These are phyloP conservation scores for Drosophila repleta DNA, from an alignment of 1,140 invertebrate species.

Conservation along the genomic window DNA sequence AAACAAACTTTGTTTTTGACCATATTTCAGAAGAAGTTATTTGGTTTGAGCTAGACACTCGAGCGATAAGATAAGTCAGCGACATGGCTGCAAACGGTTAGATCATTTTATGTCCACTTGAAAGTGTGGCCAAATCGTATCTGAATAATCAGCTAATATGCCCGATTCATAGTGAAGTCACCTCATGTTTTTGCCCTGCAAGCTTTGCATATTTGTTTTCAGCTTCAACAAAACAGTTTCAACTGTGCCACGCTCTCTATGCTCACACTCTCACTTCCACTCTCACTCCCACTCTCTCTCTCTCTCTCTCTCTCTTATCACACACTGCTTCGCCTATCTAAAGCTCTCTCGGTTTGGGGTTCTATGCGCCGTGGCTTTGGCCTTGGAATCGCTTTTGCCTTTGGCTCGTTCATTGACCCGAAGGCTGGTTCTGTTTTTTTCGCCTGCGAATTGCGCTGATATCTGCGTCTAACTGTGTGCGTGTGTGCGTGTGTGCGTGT, in stretches of 20 bases:
- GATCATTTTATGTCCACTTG: slow-evolving; percentile 3
- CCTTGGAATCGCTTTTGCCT: slow-evolving; percentile 70
- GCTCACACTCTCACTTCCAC: not conserved
- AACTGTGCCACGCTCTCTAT: not conserved
- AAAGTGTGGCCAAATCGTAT: not conserved
- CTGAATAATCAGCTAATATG: no score
- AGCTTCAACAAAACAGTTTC: not conserved
- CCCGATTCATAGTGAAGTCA: not conserved
- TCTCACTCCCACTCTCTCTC: slow-evolving; percentile 3
- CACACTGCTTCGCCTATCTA: slow-evolving; percentile 3
- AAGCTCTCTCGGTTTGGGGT: slow-evolving; percentile 34
- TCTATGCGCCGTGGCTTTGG: slow-evolving; percentile 74
- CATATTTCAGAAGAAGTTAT: not conserved
- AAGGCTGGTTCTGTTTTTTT: slow-evolving; percentile 55
- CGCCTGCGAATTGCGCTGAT: slow-evolving; percentile 58
- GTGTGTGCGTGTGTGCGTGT: slow-evolving; percentile 21
- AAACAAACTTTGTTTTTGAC: no score
- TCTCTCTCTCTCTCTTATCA: slow-evolving; percentile 2
- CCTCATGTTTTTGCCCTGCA: not conserved
- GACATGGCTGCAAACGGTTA: not conserved
- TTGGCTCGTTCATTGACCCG: slow-evolving; percentile 75
- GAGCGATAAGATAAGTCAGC: slow-evolving; percentile 26
- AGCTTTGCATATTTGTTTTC: slow-evolving; percentile 12
- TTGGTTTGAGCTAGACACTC: not conserved
- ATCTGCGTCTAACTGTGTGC: slow-evolving; percentile 28